A percentile compares a stretch with the other conserved stretches of the same genome.
phyloP scores from a whole-genome alignment of 1,140 invertebrate genomes.

The Zaprionus tsacasi region DNA sequence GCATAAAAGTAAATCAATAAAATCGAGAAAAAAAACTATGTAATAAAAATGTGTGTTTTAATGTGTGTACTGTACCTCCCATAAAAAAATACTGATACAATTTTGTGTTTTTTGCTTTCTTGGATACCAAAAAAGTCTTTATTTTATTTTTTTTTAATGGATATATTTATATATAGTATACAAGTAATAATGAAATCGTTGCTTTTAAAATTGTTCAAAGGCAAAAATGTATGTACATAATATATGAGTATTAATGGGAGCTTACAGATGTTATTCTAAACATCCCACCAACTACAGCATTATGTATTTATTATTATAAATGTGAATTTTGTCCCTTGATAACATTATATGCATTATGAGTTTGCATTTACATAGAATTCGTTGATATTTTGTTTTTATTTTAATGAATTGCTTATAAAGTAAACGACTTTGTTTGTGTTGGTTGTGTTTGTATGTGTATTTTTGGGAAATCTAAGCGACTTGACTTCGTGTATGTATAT shows the following conservation, averaged over 20 bases:
- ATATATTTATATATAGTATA: slow-evolving; percentile 49
- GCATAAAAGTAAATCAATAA: slow-evolving; percentile 72
- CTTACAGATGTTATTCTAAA: neutral
- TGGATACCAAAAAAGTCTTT: slow-evolving; percentile 77
- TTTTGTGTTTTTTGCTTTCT: slow-evolving; percentile 55
- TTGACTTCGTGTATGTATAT: neutral
- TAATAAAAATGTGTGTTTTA: slow-evolving; percentile 51
- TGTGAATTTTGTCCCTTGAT: neutral
- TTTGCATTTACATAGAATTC: neutral
- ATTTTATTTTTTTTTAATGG: slow-evolving; percentile 65
- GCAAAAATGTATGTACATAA: slow-evolving; percentile 54
- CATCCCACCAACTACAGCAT: neutral
- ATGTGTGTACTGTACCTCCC: neutral
- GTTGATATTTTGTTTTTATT: neutral
- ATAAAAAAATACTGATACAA: neutral
- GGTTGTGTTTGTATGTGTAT: neutral
- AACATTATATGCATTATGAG: neutral
- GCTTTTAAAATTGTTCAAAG: slow-evolving; percentile 70
- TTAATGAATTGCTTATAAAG: neutral
- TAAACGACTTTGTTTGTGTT: neutral
- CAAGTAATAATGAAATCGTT: slow-evolving; percentile 68
- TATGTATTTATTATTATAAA: neutral
- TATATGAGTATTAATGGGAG: slow-evolving; percentile 4
- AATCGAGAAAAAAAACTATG: slow-evolving; percentile 60
- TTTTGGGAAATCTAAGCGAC: neutral